Evolutionary conservation across 2,113 vertebrate species (phyloP).

Genomic region (Apodemus sylvaticus): DNA sequence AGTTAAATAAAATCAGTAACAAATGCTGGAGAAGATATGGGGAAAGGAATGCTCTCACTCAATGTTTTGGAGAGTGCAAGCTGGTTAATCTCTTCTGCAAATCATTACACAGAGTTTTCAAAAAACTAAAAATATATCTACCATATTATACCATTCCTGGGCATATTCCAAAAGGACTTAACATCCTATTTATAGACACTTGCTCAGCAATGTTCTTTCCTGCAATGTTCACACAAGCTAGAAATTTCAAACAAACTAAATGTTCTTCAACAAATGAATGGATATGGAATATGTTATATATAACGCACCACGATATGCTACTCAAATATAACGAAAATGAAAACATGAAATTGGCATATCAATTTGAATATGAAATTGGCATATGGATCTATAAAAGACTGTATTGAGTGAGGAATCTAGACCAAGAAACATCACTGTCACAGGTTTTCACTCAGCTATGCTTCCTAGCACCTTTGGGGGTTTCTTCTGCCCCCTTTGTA

Average conservation of each 20-base stretch:
- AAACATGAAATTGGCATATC: neutral
- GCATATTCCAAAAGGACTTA: neutral
- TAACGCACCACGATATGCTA: neutral
- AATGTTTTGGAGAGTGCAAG: neutral
- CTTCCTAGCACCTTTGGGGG: too few relatives aligned
- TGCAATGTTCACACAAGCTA: neutral
- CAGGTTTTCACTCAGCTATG: neutral
- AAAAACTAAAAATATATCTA: neutral
- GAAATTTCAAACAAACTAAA: neutral
- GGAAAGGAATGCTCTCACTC: neutral
- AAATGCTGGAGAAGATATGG: neutral
- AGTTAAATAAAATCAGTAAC: neutral
- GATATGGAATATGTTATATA: neutral
- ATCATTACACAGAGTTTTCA: neutral
- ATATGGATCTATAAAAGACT: neutral
- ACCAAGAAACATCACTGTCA: neutral
- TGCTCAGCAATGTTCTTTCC: neutral
- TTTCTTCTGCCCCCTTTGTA: too few relatives aligned
- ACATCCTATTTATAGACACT: neutral
- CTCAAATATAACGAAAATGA: neutral
- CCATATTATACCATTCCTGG: neutral
- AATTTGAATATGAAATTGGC: too few relatives aligned
- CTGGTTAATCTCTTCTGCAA: neutral
- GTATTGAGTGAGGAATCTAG: neutral
- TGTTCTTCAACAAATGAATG: neutral